phyloP scores from a whole-genome alignment of 1,140 invertebrate genomes.

The Oryzaephilus surinamensis region DNA sequence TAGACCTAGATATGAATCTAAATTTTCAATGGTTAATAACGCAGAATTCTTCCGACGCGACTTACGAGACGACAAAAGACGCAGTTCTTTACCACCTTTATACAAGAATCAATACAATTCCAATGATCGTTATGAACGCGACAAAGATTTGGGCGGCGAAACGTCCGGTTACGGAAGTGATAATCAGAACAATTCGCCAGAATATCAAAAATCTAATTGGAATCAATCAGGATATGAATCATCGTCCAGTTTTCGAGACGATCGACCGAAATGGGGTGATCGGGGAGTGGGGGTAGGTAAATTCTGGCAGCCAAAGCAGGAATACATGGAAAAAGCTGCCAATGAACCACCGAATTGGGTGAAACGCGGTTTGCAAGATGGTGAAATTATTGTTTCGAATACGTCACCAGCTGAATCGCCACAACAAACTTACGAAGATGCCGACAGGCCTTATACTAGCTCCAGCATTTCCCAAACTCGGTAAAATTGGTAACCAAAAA shows the following conservation, averaged over 20 bases:
- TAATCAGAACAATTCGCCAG: constrained; percentile 35
- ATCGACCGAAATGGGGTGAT: constrained; percentile 56
- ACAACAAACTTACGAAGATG: constrained; percentile 27
- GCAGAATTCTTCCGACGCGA: constrained; percentile 3
- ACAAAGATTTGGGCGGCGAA: constrained; percentile 47
- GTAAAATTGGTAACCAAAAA: constrained; percentile 14
- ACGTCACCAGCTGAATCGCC: constrained; percentile 32
- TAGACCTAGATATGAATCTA: constrained; percentile 20
- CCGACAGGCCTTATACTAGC: constrained; percentile 26
- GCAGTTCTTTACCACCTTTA: constrained; percentile 28
- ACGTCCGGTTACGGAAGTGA: constrained; percentile 65
- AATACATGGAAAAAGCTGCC: constrained; percentile 21
- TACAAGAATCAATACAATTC: constrained; percentile 29
- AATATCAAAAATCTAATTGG: constrained; percentile 10
- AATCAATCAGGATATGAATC: constrained; percentile 12
- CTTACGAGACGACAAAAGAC: constrained; percentile 7
- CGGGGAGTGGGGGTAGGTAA: constrained; percentile 43
- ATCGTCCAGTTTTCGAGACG: constrained; percentile 40
- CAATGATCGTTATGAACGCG: constrained; percentile 14
- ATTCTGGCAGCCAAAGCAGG: constrained; percentile 52
- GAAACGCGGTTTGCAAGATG: constrained; percentile 44
- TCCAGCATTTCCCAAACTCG: constrained; percentile 24
- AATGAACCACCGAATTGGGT: constrained; percentile 49
- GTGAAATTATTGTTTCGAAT: constrained; percentile 31
- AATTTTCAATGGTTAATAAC: constrained; percentile 13